A percentile compares a stretch with the other conserved stretches of the same genome.
phyloP scores from a whole-genome alignment of 2,797 vertebrate species.

The Dicrostonyx torquatus region DNA sequence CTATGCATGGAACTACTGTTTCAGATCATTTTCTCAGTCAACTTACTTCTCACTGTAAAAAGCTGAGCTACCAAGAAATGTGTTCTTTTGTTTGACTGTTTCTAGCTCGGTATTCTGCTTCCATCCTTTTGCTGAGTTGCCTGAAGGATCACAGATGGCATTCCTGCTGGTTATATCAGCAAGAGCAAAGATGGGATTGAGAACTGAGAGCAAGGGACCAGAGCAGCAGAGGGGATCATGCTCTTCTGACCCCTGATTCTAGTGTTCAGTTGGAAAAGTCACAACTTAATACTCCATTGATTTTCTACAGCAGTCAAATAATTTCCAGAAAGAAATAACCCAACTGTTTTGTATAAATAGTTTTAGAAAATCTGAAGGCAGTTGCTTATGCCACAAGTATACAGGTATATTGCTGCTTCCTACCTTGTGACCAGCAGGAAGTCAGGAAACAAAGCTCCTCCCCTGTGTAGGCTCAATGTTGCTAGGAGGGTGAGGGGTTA shows the following conservation, averaged over 20 bases:
- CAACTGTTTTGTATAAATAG: background rate
- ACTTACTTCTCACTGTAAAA: background rate
- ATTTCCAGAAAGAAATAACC: constrained; percentile 42
- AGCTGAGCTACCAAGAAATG: background rate
- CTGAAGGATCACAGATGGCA: constrained; percentile 39
- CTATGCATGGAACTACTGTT: background rate
- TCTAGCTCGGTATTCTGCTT: background rate
- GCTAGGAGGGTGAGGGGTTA: background rate
- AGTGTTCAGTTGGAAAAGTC: constrained; percentile 46
- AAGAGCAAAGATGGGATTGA: background rate
- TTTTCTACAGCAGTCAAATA: constrained; percentile 55
- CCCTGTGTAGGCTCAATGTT: background rate
- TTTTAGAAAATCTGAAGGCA: background rate
- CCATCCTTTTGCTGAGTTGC: background rate
- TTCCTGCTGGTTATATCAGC: background rate
- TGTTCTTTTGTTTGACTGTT: background rate
- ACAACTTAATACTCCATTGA: constrained; percentile 35
- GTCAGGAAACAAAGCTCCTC: background rate
- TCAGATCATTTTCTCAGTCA: background rate
- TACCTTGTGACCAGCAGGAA: background rate
- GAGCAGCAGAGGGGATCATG: background rate
- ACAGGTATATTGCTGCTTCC: background rate
- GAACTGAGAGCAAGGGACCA: background rate
- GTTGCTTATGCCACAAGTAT: background rate
- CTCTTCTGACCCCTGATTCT: background rate